Conservation (phyloP, 2,797 vertebrate genomes). For the Intellagama lesueurii region DNA sequence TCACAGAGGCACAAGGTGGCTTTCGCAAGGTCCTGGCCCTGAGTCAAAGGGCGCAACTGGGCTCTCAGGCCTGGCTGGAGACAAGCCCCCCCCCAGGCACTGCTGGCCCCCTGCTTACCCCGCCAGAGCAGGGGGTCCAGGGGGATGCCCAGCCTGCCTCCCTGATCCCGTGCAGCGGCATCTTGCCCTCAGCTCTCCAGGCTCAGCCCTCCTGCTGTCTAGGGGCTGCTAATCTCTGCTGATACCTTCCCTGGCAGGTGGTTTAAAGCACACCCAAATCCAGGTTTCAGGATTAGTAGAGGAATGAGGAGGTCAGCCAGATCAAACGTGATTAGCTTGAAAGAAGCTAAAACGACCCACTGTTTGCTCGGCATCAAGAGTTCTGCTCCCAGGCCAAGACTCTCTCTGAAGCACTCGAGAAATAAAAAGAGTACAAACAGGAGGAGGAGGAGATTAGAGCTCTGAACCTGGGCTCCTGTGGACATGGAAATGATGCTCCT, state of each 20-base stretch:
- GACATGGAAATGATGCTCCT: background rate
- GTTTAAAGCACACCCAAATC: conserved; percentile 28
- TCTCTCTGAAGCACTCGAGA: conserved; percentile 47
- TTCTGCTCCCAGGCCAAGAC: background rate
- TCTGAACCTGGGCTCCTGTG: background rate
- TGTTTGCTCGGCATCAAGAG: conserved; percentile 65
- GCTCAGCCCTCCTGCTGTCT: background rate
- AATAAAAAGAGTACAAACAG: conserved; percentile 47
- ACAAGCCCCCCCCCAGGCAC: background rate
- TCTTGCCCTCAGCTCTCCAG: no score
- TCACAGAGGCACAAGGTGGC: no score
- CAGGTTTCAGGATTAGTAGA: conserved; percentile 50
- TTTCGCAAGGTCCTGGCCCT: background rate
- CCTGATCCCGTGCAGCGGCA: no score
- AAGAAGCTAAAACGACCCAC: conserved; percentile 47
- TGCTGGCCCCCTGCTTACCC: background rate
- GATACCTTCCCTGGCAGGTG: conserved; percentile 13
- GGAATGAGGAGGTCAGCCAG: conserved; percentile 65
- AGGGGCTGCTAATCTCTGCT: background rate
- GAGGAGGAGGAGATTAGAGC: background rate
- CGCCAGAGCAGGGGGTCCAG: background rate
- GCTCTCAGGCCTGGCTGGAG: no score
- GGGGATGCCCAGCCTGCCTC: background rate
- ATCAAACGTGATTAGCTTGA: conserved; percentile 66
- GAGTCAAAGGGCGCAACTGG: background rate